A percentile compares a stretch with the other conserved stretches of the same genome.
These are phyloP conservation scores for Lucinisca nassula DNA, from an alignment of 2,888 invertebrate species.

Conservation along the genomic window DNA sequence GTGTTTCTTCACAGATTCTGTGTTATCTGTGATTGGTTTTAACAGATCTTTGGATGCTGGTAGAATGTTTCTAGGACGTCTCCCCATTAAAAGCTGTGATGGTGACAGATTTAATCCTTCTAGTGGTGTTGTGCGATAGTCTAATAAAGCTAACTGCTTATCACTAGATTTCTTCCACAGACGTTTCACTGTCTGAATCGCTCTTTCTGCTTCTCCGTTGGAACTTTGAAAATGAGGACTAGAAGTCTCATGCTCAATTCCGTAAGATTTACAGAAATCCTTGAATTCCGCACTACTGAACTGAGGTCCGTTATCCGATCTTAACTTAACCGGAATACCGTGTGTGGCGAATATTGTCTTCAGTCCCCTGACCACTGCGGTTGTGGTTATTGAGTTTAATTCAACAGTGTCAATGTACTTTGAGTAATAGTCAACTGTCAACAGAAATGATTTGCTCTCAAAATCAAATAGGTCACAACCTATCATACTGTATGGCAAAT, in stretches of 20 bases:
- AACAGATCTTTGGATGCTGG: slow-evolving; percentile 38
- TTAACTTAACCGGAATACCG: slow-evolving; percentile 45
- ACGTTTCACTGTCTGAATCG: slow-evolving; percentile 70
- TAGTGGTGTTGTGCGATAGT: slow-evolving; percentile 66
- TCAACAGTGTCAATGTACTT: slow-evolving; percentile 62
- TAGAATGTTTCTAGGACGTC: slow-evolving; percentile 65
- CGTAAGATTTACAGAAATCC: slow-evolving; percentile 52
- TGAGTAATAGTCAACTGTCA: slow-evolving; percentile 61
- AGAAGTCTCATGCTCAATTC: slow-evolving; percentile 65
- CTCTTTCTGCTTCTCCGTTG: slow-evolving; percentile 72
- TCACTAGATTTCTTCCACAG: slow-evolving; percentile 66
- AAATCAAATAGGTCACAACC: slow-evolving; percentile 56
- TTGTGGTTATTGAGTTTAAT: slow-evolving; percentile 34
- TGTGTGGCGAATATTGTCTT: slow-evolving; percentile 49
- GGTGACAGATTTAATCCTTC: slow-evolving; percentile 56
- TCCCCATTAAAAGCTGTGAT: slow-evolving; percentile 66
- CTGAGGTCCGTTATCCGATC: slow-evolving; percentile 67
- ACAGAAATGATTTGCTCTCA: slow-evolving; percentile 45
- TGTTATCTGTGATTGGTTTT: slow-evolving; percentile 15
- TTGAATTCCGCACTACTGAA: slow-evolving; percentile 60
- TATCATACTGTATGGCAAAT: slow-evolving; percentile 47
- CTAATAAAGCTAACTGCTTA: slow-evolving; percentile 58
- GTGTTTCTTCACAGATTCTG: slow-evolving; percentile 23
- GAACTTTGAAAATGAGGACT: slow-evolving; percentile 69
- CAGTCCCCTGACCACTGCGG: slow-evolving; percentile 24